Base-by-base conservation (phyloP, 2,797 vertebrate genomes). In the Sebastes nivosus region DNA sequence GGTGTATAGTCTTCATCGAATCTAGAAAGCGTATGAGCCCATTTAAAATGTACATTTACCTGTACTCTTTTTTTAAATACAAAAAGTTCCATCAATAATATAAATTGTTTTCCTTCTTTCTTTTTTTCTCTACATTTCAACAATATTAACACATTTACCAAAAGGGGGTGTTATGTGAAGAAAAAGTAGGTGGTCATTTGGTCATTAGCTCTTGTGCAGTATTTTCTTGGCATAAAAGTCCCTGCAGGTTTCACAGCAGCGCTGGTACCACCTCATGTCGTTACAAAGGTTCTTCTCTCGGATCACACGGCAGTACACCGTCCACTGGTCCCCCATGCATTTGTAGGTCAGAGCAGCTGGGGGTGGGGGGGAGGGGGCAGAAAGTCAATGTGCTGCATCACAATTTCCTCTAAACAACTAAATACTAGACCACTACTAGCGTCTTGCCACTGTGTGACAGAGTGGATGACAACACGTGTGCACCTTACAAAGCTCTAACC, bases 201-300 rank as follows among this genome's bases (percentile, higher is more conserved):
- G 91, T 94, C 73, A 96, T 96, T 93, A 96, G 94, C 82, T 96
- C 70, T 95, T 96, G 85, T 92, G 96, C 86, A 95, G 95, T 93
- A 97, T 95, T 95, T 97, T 97, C 92, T 93, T 97, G 65, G 97
- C 97, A 52, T 99, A 99, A 96, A 99, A 99, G 96, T 98, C 97
- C 94, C 97, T 96, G 95, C 98, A 99, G 4, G 97, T 99, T 91
- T 98, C 96, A 93, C 98, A 99, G 95, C 98, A 99, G 91, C 97
- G 97, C 77, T 98, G 98, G 90, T 99, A 99, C 98, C 98, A 99
- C 84, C 98, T 93, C 97, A 99, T 98, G 95, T 99, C 98, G 90
- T 97, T 97, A 84, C 98, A 99, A 50, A 99, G 97, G 86, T 98
- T 97, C 95, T 98, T 98, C 90, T 98, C 97, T 0, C 97, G 96